Evolutionary conservation across 2,797 vertebrate species (phyloP).

Genomic region (Petrocephalus schoutedeni): DNA sequence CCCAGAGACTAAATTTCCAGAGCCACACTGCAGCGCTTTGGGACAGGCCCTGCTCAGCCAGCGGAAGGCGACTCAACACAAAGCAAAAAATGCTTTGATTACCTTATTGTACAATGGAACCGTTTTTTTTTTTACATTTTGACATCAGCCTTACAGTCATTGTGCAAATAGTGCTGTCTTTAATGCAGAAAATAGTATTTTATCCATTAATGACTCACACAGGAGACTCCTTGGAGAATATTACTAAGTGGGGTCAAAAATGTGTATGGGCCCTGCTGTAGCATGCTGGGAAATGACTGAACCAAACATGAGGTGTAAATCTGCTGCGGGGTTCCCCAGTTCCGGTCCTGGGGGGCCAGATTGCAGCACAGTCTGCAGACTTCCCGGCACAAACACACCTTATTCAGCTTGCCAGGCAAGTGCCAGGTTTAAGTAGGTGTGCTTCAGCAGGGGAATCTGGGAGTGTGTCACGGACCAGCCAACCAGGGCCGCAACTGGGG

Average conservation of each 20-base stretch:
- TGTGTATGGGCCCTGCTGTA: neutral
- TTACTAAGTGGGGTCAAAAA: neutral
- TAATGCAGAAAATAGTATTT: neutral
- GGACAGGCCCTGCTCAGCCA: neutral
- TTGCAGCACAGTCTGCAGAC: neutral
- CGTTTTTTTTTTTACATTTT: neutral
- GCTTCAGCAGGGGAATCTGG: neutral
- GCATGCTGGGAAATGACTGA: neutral
- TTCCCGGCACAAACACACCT: neutral
- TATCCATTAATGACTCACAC: neutral
- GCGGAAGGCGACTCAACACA: neutral
- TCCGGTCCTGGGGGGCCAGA: neutral
- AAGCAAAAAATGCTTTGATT: neutral
- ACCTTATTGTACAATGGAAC: neutral
- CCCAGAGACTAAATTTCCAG: neutral
- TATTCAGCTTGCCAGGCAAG: neutral
- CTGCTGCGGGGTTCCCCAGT: neutral
- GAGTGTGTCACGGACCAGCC: neutral
- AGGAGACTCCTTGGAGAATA: neutral
- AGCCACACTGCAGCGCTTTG: neutral
- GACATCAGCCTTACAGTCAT: neutral
- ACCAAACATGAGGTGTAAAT: neutral
- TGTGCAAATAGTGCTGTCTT: neutral
- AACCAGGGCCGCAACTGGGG: neutral
- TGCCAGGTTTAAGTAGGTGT: neutral